Percentiles rank a stretch among this genome's conserved stretches.
These are phyloP conservation scores for Standfussiana lucernea DNA, from an alignment of 2,888 invertebrate genomes.

Conservation along the genomic window DNA sequence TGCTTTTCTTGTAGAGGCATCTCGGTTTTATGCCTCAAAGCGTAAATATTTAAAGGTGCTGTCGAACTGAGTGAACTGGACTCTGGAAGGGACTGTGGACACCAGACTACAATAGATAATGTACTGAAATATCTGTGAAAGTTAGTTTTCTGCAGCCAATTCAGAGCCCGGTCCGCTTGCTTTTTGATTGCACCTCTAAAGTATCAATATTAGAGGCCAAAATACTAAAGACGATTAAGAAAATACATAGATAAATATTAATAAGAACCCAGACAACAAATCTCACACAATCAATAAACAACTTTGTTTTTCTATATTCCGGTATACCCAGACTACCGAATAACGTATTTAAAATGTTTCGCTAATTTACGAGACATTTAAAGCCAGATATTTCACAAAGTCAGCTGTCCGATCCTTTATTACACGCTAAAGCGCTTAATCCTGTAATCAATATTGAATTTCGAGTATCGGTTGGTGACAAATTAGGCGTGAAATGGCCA, in stretches of 20 bases:
- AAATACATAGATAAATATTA: neutral
- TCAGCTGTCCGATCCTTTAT: slow-evolving; percentile 60
- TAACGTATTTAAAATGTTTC: slow-evolving; percentile 15
- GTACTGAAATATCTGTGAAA: neutral
- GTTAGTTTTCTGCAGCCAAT: neutral
- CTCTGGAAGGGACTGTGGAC: neutral
- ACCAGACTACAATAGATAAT: neutral
- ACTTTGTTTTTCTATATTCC: slow-evolving; percentile 4
- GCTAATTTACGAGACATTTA: slow-evolving; percentile 32
- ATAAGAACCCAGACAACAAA: neutral
- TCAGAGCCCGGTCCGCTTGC: neutral
- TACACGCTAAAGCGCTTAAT: slow-evolving; percentile 61
- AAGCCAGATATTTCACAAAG: slow-evolving; percentile 59
- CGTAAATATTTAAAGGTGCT: neutral
- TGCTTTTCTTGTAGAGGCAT: slow-evolving; percentile 10
- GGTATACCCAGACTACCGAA: neutral
- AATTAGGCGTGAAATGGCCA: slow-evolving; percentile 65
- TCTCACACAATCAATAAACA: neutral
- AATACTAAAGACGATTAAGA: neutral
- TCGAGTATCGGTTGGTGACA: slow-evolving; percentile 55
- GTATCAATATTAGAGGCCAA: neutral
- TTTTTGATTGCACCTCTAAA: neutral
- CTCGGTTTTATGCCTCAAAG: neutral
- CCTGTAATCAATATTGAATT: slow-evolving; percentile 68
- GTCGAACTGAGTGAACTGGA: neutral